These are phyloP conservation scores for Lepidurus arcticus DNA, from an alignment of 1,140 invertebrate genomes.

Conservation along the genomic window DNA sequence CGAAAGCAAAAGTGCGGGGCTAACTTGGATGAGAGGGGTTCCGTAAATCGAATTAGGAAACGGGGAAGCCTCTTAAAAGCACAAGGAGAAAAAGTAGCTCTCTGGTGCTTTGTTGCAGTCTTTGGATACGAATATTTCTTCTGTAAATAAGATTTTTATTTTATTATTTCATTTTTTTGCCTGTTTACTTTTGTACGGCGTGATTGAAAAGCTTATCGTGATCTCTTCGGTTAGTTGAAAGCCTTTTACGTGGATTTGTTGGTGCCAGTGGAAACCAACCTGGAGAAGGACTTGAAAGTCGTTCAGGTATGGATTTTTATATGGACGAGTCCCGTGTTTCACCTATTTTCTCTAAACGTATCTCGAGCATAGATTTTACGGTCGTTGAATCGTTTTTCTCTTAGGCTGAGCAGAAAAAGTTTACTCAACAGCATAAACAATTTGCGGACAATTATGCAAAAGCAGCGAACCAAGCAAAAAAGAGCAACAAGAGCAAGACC, in stretches of 20 bases:
- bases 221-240: constrained; percentile 63
- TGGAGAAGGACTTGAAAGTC: constrained; percentile 89
- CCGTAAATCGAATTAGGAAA: neutral
- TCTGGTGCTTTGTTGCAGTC: too few relatives aligned
- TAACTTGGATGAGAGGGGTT: neutral
- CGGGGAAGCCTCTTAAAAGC: constrained; percentile 12
- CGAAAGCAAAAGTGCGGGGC: neutral
- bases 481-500: constrained; percentile 60
- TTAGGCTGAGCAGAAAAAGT: constrained; percentile 82
- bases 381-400: constrained; percentile 39
- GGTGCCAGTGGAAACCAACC: constrained; percentile 82
- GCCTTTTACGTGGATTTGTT: constrained; percentile 88
- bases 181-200: neutral
- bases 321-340: constrained; percentile 29
- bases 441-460: constrained; percentile 81
- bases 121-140: too few relatives aligned
- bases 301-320: constrained; percentile 62
- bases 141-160: neutral
- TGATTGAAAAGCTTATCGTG: neutral
- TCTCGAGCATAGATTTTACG: neutral
- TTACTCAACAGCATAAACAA: constrained; percentile 80
- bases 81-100: neutral
- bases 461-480: constrained; percentile 80
- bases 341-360: constrained; percentile 20
- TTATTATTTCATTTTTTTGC: constrained; percentile 20